phyloP scores from a whole-genome alignment of 2,113 vertebrate species.

The Capricornis sumatraensis region DNA sequence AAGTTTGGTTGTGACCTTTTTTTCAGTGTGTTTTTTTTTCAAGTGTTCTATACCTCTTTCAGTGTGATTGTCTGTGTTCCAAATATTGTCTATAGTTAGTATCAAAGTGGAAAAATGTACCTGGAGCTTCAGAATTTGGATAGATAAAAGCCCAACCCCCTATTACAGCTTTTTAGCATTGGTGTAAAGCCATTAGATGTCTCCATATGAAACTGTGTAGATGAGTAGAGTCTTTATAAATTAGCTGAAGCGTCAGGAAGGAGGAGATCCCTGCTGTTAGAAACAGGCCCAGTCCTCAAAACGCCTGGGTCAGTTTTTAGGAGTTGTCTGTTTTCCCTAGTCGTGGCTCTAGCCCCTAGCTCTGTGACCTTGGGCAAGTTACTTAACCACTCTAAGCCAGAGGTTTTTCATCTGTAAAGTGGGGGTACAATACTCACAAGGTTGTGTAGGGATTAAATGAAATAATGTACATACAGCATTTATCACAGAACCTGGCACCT shows the following conservation, averaged over 20 bases:
- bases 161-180: neutral
- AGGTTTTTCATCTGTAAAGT: slow-evolving; percentile 12
- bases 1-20: slow-evolving; percentile 25
- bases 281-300: neutral
- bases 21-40: neutral
- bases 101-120: neutral
- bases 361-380: slow-evolving; percentile 68
- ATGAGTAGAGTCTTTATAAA: neutral
- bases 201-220: neutral
- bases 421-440: neutral
- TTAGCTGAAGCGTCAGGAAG: neutral
- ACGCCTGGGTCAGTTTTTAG: neutral
- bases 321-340: neutral
- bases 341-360: neutral
- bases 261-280: neutral
- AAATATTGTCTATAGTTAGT: slow-evolving; percentile 20
- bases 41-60: slow-evolving; percentile 27
- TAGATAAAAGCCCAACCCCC: neutral
- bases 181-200: neutral
- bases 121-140: neutral
- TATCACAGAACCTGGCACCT: neutral
- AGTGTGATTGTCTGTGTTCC: slow-evolving; percentile 33
- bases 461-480: neutral
- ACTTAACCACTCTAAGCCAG: slow-evolving; percentile 50
- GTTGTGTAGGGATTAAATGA: neutral